A percentile compares a stretch with the other conserved stretches of the same genome.
Conservation (phyloP, 2,888 invertebrate genomes). For the Poecilobothrus nobilitatus region DNA sequence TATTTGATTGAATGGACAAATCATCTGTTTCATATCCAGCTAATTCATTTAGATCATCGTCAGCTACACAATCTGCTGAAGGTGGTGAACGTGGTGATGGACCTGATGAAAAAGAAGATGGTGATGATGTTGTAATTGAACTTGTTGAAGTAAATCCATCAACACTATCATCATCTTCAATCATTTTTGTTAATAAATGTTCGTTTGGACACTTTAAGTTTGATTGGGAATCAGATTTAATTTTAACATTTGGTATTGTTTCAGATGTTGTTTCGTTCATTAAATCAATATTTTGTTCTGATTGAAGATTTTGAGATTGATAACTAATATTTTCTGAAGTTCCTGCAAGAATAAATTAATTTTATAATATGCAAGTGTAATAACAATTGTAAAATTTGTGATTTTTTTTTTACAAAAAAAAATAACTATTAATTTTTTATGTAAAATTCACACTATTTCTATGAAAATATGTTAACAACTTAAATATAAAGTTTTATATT, state of each 20-base stretch:
- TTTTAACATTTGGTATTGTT: constrained; percentile 13
- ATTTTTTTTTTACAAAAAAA: no score
- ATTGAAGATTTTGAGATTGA: no score
- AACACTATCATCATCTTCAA: constrained; percentile 16
- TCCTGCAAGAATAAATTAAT: no score
- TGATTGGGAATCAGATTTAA: not conserved
- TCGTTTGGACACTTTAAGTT: not conserved
- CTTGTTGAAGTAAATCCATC: constrained; percentile 26
- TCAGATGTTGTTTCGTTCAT: constrained; percentile 15
- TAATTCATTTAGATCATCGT: not conserved
- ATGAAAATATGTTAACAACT: no score
- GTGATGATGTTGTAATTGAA: constrained; percentile 42
- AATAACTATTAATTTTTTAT: no score
- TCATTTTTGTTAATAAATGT: not conserved
- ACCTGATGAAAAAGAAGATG: constrained; percentile 42
- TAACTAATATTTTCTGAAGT: no score
- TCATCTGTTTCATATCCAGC: not conserved
- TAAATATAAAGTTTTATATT: no score
- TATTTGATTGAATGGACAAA: constrained; percentile 2
- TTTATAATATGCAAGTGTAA: no score
- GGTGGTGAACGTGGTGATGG: constrained; percentile 31
- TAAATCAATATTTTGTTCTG: not conserved
- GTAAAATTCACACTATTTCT: no score
- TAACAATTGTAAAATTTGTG: no score
- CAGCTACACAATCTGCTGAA: not conserved